phyloP scores from a whole-genome alignment of 1,140 invertebrate genomes.

The Bombus superbus region DNA sequence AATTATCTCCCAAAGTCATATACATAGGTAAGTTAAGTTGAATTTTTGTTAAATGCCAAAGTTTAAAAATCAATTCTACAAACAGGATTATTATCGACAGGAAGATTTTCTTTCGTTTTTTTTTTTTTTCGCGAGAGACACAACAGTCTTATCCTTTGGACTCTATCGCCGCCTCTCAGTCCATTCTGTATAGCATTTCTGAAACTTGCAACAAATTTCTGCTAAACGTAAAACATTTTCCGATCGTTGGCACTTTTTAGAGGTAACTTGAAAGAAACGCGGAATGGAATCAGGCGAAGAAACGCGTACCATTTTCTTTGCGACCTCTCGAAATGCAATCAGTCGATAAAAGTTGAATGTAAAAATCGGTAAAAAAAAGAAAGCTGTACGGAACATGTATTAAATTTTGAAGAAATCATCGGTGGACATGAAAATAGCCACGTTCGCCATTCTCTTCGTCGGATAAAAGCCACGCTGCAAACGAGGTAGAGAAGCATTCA shows the following conservation, averaged over 20 bases:
- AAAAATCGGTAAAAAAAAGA: background rate
- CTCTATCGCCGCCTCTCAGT: background rate
- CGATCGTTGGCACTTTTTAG: constrained; percentile 10
- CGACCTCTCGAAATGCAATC: background rate
- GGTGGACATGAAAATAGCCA: background rate
- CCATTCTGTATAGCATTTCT: background rate
- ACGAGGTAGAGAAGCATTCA: background rate
- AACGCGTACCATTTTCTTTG: background rate
- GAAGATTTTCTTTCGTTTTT: background rate
- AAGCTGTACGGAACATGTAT: background rate
- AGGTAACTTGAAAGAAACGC: background rate
- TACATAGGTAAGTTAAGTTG: too few relatives aligned
- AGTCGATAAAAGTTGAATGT: background rate
- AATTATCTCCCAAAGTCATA: background rate
- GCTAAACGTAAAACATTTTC: background rate
- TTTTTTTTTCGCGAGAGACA: background rate
- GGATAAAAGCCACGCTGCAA: background rate
- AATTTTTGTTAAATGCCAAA: too few relatives aligned
- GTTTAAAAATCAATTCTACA: background rate
- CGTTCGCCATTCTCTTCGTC: background rate
- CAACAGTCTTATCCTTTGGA: background rate
- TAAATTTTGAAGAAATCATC: background rate
- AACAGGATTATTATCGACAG: background rate
- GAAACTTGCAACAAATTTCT: background rate
- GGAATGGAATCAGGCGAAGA: background rate